Percentiles rank a stretch among this genome's conserved stretches.
Evolutionary conservation across 2,797 vertebrate genomes (phyloP).

Genomic region (Garrulus glandarius): DNA sequence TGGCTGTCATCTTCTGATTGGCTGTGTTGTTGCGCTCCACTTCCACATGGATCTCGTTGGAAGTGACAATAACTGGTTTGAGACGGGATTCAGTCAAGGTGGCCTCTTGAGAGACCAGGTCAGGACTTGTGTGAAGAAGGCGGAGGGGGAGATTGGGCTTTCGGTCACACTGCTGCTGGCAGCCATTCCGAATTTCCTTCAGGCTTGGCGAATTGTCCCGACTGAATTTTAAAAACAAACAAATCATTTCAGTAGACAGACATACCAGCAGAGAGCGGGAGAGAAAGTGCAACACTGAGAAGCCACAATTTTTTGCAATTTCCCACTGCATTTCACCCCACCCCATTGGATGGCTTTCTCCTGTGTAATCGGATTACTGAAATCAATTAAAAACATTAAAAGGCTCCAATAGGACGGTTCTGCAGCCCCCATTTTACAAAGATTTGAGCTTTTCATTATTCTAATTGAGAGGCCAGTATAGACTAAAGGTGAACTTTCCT

Average conservation of each 20-base stretch:
- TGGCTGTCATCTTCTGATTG: conserved; percentile 85
- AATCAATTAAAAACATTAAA: conserved; percentile 22
- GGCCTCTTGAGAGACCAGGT: conserved; percentile 81
- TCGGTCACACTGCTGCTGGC: conserved; percentile 94
- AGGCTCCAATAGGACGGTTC: neutral
- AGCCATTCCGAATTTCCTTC: conserved; percentile 96
- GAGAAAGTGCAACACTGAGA: neutral
- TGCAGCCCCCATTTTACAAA: neutral
- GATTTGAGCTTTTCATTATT: neutral
- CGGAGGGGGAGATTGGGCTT: conserved; percentile 93
- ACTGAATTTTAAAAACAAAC: conserved; percentile 69
- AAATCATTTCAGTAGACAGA: neutral
- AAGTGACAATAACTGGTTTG: conserved; percentile 87
- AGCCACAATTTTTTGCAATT: neutral
- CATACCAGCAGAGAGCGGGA: neutral
- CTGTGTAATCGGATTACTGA: neutral
- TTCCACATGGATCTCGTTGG: conserved; percentile 95
- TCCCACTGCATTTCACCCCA: neutral
- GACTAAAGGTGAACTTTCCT: conserved; percentile 3
- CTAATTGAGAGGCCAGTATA: neutral
- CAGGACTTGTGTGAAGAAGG: conserved; percentile 88
- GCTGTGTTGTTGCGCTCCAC: conserved; percentile 91
- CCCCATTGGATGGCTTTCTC: neutral
- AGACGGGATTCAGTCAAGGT: conserved; percentile 76
- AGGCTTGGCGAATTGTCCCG: conserved; percentile 97